phyloP scores from a whole-genome alignment of 2,113 vertebrate species.

The Gopherus flavomarginatus region DNA sequence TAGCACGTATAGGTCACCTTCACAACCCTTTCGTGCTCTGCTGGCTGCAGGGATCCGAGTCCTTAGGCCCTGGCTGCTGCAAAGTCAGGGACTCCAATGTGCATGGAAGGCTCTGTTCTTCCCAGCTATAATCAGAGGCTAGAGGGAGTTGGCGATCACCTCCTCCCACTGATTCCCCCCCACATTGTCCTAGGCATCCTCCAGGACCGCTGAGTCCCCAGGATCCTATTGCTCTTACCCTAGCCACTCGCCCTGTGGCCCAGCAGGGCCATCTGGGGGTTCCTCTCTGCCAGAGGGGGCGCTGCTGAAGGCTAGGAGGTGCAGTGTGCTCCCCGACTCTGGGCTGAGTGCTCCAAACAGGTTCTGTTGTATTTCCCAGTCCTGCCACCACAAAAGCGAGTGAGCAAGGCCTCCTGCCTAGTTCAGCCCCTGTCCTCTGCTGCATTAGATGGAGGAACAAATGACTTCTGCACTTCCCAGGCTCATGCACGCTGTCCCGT shows the following conservation, averaged over 20 bases:
- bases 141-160: neutral
- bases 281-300: neutral
- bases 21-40: neutral
- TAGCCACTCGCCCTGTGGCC: neutral
- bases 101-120: neutral
- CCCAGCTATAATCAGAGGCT: neutral
- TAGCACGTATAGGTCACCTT: slow-evolving; percentile 27
- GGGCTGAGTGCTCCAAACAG: neutral
- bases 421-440: neutral
- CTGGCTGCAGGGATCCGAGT: too few relatives aligned
- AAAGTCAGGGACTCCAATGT: neutral
- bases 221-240: neutral
- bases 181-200: neutral
- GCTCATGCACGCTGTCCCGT: neutral
- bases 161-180: neutral
- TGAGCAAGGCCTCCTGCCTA: neutral
- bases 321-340: neutral
- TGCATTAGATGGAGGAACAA: neutral
- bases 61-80: neutral
- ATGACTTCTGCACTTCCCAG: neutral
- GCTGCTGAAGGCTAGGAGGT: neutral
- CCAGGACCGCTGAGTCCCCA: neutral
- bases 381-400: neutral
- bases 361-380: neutral
- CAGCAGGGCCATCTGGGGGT: neutral